Evolutionary conservation across 2,888 invertebrate species (phyloP).

Genomic region (Panorpa germanica): DNA sequence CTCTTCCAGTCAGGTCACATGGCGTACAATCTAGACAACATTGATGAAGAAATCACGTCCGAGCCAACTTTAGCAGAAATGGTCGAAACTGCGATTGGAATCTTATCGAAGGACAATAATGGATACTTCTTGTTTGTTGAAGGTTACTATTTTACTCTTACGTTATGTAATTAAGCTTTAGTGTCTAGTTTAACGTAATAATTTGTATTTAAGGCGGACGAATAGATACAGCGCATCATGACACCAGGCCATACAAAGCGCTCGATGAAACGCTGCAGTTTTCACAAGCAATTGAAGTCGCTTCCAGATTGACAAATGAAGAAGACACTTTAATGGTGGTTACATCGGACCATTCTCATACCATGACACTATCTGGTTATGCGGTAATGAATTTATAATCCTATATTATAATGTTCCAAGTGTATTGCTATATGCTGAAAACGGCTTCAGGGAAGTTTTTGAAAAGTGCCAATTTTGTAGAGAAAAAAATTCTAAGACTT

Average conservation of each 20-base stretch:
- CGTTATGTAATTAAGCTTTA: not conserved
- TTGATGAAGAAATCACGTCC: conserved; percentile 21
- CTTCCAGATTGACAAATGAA: conserved; percentile 34
- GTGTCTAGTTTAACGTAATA: not conserved
- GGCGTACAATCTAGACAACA: conserved; percentile 49
- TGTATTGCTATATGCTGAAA: no score
- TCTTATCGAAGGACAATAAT: conserved; percentile 38
- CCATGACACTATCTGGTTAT: conserved; percentile 48
- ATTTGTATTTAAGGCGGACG: conserved; percentile 33
- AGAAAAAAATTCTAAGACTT: no score
- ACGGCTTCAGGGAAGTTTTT: no score
- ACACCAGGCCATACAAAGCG: conserved; percentile 42
- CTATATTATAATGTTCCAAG: no score
- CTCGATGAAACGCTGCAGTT: conserved; percentile 67
- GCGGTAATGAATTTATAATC: not conserved
- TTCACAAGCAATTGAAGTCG: conserved; percentile 45
- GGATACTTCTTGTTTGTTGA: conserved; percentile 63
- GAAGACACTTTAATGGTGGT: conserved; percentile 66
- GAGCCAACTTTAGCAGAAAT: conserved; percentile 57
- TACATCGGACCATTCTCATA: conserved; percentile 64
- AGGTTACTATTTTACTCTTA: conserved; percentile 21
- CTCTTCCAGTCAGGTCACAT: conserved; percentile 48
- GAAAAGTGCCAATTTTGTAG: no score
- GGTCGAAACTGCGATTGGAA: conserved; percentile 48
- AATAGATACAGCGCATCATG: conserved; percentile 67